Conservation (phyloP, 2,888 invertebrate species). For the Sycophila texana region DNA sequence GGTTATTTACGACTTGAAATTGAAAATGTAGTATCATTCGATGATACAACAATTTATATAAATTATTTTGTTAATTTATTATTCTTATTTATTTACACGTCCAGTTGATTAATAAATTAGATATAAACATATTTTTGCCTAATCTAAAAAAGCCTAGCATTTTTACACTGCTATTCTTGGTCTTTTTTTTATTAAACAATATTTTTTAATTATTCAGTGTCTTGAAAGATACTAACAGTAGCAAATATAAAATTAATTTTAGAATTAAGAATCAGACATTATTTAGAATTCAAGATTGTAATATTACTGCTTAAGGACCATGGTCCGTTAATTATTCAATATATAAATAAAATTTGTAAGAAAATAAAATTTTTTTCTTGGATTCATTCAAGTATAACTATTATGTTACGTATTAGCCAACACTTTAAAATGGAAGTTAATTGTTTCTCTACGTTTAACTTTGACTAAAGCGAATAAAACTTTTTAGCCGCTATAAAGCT, state of each 20-base stretch:
- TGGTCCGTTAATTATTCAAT: too few species aligned
- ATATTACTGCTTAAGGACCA: too few species aligned
- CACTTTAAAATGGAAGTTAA: not conserved
- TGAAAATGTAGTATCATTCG: not conserved
- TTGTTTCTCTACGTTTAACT: not conserved
- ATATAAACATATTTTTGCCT: not conserved
- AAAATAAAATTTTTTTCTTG: not conserved
- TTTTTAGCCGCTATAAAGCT: too few species aligned
- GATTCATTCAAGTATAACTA: not conserved
- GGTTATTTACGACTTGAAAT: too few species aligned
- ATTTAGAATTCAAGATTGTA: too few species aligned
- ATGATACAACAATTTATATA: not conserved
- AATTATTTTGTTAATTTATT: not conserved
- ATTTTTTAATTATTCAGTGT: too few species aligned
- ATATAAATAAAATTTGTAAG: not conserved
- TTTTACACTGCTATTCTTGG: too few species aligned
- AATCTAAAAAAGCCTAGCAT: too few species aligned
- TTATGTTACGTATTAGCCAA: not conserved
- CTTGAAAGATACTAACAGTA: too few species aligned
- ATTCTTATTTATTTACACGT: not conserved
- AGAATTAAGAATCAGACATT: too few species aligned
- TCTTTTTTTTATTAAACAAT: not conserved
- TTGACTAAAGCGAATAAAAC: too few species aligned
- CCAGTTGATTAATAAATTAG: not conserved
- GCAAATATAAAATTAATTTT: too few species aligned